A percentile compares a stretch with the other conserved stretches of the same genome.
Conservation (phyloP, 2,888 invertebrate genomes). For the Cephus nigrinus region DNA sequence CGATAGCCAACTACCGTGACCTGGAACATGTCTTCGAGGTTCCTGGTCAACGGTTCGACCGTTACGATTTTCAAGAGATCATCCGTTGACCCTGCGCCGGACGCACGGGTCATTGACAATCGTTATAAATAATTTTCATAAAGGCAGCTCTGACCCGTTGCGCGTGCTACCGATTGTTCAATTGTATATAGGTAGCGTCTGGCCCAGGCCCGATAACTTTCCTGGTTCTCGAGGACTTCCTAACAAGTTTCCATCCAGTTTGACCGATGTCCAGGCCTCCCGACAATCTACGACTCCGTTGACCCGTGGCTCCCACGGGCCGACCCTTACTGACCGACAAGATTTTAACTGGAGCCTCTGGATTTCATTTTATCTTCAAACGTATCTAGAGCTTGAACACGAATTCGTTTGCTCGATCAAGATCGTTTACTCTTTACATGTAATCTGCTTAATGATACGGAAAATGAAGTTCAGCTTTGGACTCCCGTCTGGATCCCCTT, state of each 20-base stretch:
- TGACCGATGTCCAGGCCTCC: constrained; percentile 33
- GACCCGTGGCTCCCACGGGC: constrained; percentile 57
- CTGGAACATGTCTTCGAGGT: constrained; percentile 23
- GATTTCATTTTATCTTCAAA: constrained; percentile 15
- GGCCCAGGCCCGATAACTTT: not conserved
- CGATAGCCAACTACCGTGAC: constrained; percentile 33
- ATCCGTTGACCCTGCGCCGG: constrained; percentile 18
- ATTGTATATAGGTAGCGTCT: not conserved
- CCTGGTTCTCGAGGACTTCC: constrained; percentile 4
- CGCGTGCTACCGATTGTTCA: constrained; percentile 37
- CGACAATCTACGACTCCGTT: constrained; percentile 45
- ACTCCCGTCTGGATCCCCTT: not conserved
- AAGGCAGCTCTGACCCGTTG: not conserved
- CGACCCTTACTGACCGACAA: constrained; percentile 42
- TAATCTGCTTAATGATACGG: not conserved
- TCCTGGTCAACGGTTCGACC: not conserved
- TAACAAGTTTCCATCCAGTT: constrained; percentile 16
- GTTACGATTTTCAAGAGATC: constrained; percentile 13
- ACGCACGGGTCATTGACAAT: constrained; percentile 4
- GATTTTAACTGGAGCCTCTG: constrained; percentile 15
- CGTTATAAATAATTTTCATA: constrained; percentile 2
- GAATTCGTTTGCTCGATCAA: constrained; percentile 9
- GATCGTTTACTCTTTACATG: not conserved
- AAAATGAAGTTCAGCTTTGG: not conserved
- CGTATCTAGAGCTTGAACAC: constrained; percentile 4